Evolutionary conservation across 2,113 vertebrate genomes (phyloP), one percentile per base, ranked within the genome.

Genomic region (Pedionomus torquatus): DNA sequence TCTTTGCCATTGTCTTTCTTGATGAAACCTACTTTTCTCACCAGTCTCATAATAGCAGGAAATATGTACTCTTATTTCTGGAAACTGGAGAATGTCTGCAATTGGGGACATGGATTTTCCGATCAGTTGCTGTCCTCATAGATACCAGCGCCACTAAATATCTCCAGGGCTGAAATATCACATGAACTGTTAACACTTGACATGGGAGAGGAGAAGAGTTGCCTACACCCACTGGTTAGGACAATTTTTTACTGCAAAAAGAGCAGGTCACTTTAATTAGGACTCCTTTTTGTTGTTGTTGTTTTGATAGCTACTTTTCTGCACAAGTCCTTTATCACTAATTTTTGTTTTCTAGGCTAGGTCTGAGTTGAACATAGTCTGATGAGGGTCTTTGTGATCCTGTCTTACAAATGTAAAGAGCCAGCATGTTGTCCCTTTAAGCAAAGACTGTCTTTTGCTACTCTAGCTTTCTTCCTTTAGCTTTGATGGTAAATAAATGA

Each of bases 401-500:
- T 44, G 1, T 41, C n/a, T 69, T 52, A 17, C 41, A 81, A 93
- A 80, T 54, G 37, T 92, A 19, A 52, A 63, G 85, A 82, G 58
- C 28, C 11, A 49, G 6, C 1, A 0, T 86, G n/a, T 52, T 94
- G 39, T 58, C 35, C 48, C 90, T 93, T 81, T 83, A 87, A 93
- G 48, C 1, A 2, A 76, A 78, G 30, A 26, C 23, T 70, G 60
- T 5, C 43, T 87, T 95, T 87, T 84, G 23, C 72, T 89, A 89
- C 69, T 81, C 14, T 61, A 58, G 37, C 31, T 92, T 91, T 90
- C 35, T 89, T 81, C 83, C 51, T 93, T 60, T 48, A 71, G 60
- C 58, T 92, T 61, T 90, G 60, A 81, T 68, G 55, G 80, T 92
- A 92, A 93, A 91, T 63, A 93, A 86, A 87, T 88, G 2, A 95